phyloP scores from a whole-genome alignment of 2,888 invertebrate genomes.

The Leucophenga maculata region DNA sequence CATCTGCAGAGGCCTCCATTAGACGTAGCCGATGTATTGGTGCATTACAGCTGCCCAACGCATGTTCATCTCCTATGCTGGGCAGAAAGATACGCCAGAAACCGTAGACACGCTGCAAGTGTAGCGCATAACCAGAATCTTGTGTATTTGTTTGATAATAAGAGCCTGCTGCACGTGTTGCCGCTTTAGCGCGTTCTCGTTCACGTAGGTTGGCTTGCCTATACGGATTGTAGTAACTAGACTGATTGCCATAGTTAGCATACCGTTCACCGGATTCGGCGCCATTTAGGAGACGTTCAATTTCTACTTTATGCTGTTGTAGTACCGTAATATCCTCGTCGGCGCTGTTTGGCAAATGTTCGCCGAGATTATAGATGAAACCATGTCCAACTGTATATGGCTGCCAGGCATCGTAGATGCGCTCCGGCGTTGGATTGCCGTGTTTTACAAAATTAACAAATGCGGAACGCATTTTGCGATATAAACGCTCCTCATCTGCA shows the following conservation, averaged over 20 bases:
- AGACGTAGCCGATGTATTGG: slow-evolving; percentile 58
- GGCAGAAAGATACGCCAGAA: slow-evolving; percentile 71
- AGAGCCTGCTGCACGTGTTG: background rate
- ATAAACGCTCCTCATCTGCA: slow-evolving; percentile 76
- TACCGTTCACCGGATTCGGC: slow-evolving; percentile 36
- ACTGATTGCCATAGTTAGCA: slow-evolving; percentile 45
- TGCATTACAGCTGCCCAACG: slow-evolving; percentile 42
- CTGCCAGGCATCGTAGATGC: slow-evolving; percentile 75
- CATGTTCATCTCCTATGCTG: slow-evolving; percentile 43
- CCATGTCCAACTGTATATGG: slow-evolving; percentile 73
- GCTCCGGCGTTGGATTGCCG: slow-evolving; percentile 76
- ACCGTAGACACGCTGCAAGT: slow-evolving; percentile 67
- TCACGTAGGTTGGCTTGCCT: slow-evolving; percentile 28
- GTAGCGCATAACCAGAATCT: slow-evolving; percentile 63
- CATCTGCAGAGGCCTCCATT: slow-evolving; percentile 67
- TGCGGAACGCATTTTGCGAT: slow-evolving; percentile 73
- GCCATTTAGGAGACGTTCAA: slow-evolving; percentile 60
- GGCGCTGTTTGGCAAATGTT: slow-evolving; percentile 39
- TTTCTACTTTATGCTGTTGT: slow-evolving; percentile 58
- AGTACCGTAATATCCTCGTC: slow-evolving; percentile 25
- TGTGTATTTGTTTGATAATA: slow-evolving; percentile 48
- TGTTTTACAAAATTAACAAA: slow-evolving; percentile 75
- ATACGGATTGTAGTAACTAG: slow-evolving; percentile 46
- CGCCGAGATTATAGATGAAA: slow-evolving; percentile 68
- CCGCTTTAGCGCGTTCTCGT: slow-evolving; percentile 20